These are phyloP conservation scores for Riparia riparia DNA, from an alignment of 2,113 vertebrate genomes.

Conservation along the genomic window DNA sequence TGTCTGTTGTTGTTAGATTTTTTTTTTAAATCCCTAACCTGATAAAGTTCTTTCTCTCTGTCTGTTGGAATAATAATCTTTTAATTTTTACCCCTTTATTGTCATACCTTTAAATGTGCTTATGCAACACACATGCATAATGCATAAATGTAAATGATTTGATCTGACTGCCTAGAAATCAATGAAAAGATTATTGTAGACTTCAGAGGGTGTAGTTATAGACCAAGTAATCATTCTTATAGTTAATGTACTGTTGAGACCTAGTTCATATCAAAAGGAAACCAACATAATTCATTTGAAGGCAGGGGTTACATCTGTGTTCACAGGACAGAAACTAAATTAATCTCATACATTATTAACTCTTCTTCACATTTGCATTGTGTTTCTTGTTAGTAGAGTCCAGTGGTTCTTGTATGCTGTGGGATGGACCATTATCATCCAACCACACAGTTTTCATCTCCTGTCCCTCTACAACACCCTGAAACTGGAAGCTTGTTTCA, in stretches of 20 bases:
- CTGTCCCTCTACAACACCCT: not conserved
- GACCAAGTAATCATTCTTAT: not conserved
- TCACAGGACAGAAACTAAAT: slow-evolving; percentile 7
- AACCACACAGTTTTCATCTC: not conserved
- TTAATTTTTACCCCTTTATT: not conserved
- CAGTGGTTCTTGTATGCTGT: not conserved
- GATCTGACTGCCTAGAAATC: not conserved
- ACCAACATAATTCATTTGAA: not conserved
- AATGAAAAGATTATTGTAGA: not conserved
- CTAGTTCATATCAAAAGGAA: not conserved
- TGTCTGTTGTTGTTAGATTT: slow-evolving; percentile 24
- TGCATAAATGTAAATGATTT: not conserved
- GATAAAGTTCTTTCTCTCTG: not conserved
- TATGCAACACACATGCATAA: not conserved
- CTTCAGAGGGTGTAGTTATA: not conserved
- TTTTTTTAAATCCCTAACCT: not conserved
- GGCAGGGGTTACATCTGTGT: not conserved
- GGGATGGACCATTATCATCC: not conserved
- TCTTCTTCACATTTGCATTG: not conserved
- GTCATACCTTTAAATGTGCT: not conserved
- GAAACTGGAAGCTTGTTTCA: not conserved
- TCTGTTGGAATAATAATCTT: not conserved
- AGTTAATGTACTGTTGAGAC: not conserved
- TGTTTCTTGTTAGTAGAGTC: not conserved
- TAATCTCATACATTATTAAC: not conserved